Conservation (phyloP, 2,888 invertebrate genomes). For the Polietes domitor region DNA sequence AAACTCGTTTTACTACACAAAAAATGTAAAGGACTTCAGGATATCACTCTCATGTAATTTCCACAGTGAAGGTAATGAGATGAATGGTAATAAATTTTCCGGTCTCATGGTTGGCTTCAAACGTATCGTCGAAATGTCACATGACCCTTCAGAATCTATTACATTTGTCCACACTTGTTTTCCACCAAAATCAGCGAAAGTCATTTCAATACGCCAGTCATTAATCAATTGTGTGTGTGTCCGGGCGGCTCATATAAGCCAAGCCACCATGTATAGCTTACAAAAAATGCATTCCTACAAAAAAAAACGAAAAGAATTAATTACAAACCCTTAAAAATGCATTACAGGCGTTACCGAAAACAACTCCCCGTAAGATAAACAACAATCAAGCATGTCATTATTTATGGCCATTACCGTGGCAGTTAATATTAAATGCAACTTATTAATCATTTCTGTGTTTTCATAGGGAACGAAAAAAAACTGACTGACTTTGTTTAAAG, state of each 20-base stretch:
- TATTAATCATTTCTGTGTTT: constrained; percentile 62
- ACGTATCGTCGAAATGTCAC: neutral
- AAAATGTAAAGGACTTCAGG: too few species aligned
- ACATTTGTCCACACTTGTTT: neutral
- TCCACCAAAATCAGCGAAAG: constrained; percentile 23
- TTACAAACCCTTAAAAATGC: constrained; percentile 69
- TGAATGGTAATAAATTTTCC: too few species aligned
- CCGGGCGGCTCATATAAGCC: constrained; percentile 12
- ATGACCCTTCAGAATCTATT: neutral
- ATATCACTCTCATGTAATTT: too few species aligned
- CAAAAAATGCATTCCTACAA: constrained; percentile 14
- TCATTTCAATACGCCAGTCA: constrained; percentile 43
- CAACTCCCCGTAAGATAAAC: constrained; percentile 57
- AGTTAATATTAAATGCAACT: constrained; percentile 64
- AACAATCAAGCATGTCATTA: constrained; percentile 66
- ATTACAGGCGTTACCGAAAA: constrained; percentile 40
- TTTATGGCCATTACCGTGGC: constrained; percentile 56
- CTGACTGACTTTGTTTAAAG: constrained; percentile 9
- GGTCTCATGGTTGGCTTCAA: too few species aligned
- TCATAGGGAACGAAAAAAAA: constrained; percentile 6
- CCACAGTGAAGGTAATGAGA: too few species aligned
- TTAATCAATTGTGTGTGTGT: constrained; percentile 53
- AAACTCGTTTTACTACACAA: too few species aligned
- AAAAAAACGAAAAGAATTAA: constrained; percentile 61
- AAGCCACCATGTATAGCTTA: neutral